Conservation (phyloP, 2,113 vertebrate genomes). For the Tachycineta bicolor region DNA sequence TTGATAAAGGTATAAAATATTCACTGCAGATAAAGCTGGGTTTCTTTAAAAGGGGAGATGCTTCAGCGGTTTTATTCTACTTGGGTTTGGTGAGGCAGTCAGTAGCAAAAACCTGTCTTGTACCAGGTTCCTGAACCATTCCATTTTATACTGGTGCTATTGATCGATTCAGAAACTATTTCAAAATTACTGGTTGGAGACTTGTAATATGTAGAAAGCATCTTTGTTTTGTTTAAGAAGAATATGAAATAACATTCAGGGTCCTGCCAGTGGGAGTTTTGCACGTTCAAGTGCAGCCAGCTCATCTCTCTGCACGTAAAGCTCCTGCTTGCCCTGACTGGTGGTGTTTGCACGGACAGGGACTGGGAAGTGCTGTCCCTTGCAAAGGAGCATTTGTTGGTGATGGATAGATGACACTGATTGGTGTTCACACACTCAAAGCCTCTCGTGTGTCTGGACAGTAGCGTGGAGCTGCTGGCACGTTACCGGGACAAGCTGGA, state of each 20-base stretch:
- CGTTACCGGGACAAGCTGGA: background rate
- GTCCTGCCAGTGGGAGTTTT: background rate
- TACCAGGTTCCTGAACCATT: background rate
- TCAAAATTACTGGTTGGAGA: background rate
- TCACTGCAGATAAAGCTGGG: background rate
- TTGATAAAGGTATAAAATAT: constrained; percentile 49
- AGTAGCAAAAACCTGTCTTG: background rate
- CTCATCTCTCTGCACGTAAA: fast-evolving
- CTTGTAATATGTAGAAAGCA: background rate
- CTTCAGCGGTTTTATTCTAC: background rate
- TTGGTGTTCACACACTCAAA: background rate
- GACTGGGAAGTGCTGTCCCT: background rate
- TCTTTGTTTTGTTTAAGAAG: background rate
- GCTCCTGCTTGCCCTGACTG: background rate
- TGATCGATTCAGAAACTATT: background rate
- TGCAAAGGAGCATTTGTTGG: background rate
- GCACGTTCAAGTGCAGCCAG: background rate
- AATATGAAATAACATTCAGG: background rate
- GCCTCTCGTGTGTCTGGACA: background rate
- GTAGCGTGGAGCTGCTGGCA: background rate
- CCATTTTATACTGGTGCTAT: background rate
- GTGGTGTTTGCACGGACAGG: background rate
- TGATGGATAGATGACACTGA: background rate
- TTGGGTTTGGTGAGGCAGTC: background rate
- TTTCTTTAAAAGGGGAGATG: background rate